Evolutionary conservation across 2,888 invertebrate genomes (phyloP), one percentile per base, ranked within the genome.

Genomic region (Lochmaea crataegi): DNA sequence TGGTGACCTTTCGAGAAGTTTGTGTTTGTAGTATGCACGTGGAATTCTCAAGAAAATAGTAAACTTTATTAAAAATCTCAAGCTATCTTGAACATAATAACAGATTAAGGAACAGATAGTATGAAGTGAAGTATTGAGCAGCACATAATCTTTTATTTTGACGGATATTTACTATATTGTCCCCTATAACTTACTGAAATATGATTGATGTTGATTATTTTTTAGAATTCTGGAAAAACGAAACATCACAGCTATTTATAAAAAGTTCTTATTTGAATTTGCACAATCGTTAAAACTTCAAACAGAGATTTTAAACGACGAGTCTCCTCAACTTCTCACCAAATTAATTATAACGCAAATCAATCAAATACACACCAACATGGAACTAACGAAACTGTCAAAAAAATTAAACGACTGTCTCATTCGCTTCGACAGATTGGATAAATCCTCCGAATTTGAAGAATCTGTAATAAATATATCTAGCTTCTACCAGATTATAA

Each of bases 401-500:
- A 12, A 63, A 16, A 63, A 42, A 63, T 12, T 63, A 18, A 63
- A 63, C 7, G 18, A 63, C 0, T 42, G 41, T 3, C 16, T 63
- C 18, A 16, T 11, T n/a, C 18, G 6, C 0, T 11, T 38, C 12
- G 11, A 63, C 10, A 18, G 42, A 5, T 10, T 63, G 10, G 6
- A 63, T 16, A 12, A 41, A 16, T 10, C 9, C 18, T 42, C 41
- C 9, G 61, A 10, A 6, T 42, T 63, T 12, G 63, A 63, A 11
- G 5, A n/a, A 11, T 6, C 11, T 32, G 22, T 70, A 18, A 32
- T 42, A n/a, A 14, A 26, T 1, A 81, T 85, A 56, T 81, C 84
- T 5, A 83, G 84, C 74, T 70, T 83, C 26, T 85, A 85, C 76
- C 82, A 84, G 63, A 79, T 88, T 22, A 85, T 90, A 4, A 92